Evolutionary conservation across 2,888 invertebrate genomes (phyloP), one percentile per base, ranked within the genome.

Genomic region (Drosophila siamana): DNA sequence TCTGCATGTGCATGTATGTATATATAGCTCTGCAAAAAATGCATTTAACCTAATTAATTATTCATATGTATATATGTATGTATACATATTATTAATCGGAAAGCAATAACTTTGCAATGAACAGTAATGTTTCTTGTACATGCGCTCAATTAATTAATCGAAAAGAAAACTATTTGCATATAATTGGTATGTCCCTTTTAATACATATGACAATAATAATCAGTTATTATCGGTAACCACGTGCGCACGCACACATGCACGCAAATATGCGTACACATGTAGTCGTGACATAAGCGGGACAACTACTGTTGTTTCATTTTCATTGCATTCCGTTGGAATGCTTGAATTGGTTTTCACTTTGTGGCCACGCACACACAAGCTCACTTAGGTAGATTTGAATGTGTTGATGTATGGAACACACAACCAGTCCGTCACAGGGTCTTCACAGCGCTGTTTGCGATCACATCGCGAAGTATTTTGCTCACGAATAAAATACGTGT

Each of bases 241-340:
- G 70, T 75, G 72, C 72, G 69, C 57, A 72, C 75, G 62, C 75
- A 69, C 43, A 75, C 71, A 56, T 30, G n/a, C 19, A 59, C 15
- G 28, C 19, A 38, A 4, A 8, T 33, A 40, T 51, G 15, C 4
- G 38, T 40, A 33, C 44, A 41, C 30, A 38, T 15, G 19, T 26
- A 33, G 52, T 30, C 26, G 44, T 65, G 69, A 69, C 69, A 71
- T 66, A 72, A 70, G 67, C 50, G 30, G 15, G 28, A 13, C 48
- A 59, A 51, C 22, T 57, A 54, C 61, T 47, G 48, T 55, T 61
- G 74, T 75, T 0, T 40, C 61, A 59, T 19, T 69, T 3, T 50
- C 75, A 72, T 41, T 75, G 72, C 68, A 69, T 71, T 75, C 26
- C 63, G 33, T 1, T 48, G 75, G 61, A 75, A 75, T 64, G 59